phyloP scores from a whole-genome alignment of 2,113 vertebrate species.

The Tragulus kanchil region DNA sequence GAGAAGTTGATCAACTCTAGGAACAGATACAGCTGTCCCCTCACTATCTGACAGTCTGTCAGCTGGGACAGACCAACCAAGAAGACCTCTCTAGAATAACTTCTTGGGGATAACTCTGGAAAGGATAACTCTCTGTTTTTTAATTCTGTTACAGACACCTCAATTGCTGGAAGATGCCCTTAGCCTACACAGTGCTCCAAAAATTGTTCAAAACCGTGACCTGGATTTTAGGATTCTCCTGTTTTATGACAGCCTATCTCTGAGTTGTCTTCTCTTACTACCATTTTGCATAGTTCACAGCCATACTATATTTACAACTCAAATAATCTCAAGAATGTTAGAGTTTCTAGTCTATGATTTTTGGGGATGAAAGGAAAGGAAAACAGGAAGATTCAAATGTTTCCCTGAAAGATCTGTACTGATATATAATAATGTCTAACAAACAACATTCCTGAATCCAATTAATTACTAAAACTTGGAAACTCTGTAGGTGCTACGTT shows the following conservation, averaged over 20 bases:
- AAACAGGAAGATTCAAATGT: not conserved
- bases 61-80: not conserved
- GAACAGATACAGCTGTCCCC: not conserved
- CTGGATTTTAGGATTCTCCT: conserved; percentile 9
- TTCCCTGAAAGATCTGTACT: not conserved
- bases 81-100: not conserved
- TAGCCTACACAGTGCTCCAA: not conserved
- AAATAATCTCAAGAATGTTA: not conserved
- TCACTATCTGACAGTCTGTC: not conserved
- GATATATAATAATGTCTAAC: not conserved
- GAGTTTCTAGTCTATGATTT: conserved; percentile 10
- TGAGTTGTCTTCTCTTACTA: not conserved
- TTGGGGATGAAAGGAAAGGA: not conserved
- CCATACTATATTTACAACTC: not conserved
- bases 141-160: not conserved
- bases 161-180: not conserved
- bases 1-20: not conserved
- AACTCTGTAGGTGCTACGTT: not conserved
- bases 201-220: not conserved
- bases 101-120: not conserved
- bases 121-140: conserved; percentile 33
- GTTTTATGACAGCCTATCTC: not conserved
- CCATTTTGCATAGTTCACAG: not conserved
- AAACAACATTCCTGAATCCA: not conserved
- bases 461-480: not conserved